These are phyloP conservation scores for Hydrophis major DNA, from an alignment of 2,797 vertebrate genomes.

Conservation along the genomic window DNA sequence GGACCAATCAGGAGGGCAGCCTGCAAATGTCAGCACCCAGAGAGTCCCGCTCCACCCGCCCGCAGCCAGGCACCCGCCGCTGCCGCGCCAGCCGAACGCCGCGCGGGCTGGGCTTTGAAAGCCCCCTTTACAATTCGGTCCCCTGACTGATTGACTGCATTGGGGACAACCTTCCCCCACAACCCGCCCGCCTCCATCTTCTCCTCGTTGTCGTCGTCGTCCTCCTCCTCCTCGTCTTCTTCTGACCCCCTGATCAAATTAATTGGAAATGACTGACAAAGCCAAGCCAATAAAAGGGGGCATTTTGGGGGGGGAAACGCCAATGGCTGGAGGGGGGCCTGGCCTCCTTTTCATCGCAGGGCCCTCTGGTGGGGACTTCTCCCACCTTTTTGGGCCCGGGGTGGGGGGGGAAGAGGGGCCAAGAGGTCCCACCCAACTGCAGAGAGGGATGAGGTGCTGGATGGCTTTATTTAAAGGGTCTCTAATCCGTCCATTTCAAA, in stretches of 20 bases:
- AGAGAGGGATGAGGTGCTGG: background rate
- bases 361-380: background rate
- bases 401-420: too few species aligned
- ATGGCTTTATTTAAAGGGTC: background rate
- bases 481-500: background rate
- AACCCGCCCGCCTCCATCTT: background rate
- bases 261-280: slow-evolving; percentile 18
- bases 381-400: background rate
- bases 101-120: slow-evolving; percentile 15
- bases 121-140: slow-evolving; percentile 5
- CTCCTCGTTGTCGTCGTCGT: background rate
- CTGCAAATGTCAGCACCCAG: slow-evolving; percentile 86
- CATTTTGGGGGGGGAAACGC: background rate
- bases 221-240: background rate
- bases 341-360: background rate
- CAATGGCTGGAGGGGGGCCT: background rate
- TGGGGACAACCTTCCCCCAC: background rate
- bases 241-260: slow-evolving; percentile 19
- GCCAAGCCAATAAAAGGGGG: slow-evolving; percentile 20
- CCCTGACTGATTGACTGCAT: slow-evolving; percentile 12
- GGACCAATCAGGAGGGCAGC: slow-evolving; percentile 94
- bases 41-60: slow-evolving; percentile 65
- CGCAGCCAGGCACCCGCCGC: slow-evolving; percentile 42
- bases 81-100: slow-evolving; percentile 13
- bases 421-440: background rate